These are phyloP conservation scores for Galeopsomyia nigrocyanea DNA, from an alignment of 2,888 invertebrate genomes.

Conservation along the genomic window DNA sequence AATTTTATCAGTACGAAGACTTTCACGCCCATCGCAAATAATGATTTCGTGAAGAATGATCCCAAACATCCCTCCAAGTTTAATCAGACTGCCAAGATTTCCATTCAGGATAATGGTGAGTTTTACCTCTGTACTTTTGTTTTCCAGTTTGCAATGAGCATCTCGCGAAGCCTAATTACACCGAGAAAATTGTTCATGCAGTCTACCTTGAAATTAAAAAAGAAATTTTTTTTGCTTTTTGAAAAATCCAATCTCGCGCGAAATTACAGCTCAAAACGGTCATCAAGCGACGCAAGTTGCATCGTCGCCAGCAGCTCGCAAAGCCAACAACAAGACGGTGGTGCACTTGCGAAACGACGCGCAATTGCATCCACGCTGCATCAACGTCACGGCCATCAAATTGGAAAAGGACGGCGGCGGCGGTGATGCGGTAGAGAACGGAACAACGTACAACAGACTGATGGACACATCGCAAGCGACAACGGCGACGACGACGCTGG, in stretches of 20 bases:
- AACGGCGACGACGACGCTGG: not conserved
- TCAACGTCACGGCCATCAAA: slow-evolving; percentile 39
- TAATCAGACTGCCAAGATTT: slow-evolving; percentile 15
- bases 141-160: too few species aligned
- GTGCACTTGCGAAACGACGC: slow-evolving; percentile 47
- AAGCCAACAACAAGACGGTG: slow-evolving; percentile 50
- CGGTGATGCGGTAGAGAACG: slow-evolving; percentile 13
- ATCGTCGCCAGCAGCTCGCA: slow-evolving; percentile 10
- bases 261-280: not conserved
- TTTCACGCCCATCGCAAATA: slow-evolving; percentile 42
- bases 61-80: slow-evolving; percentile 44
- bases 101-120: slow-evolving; percentile 32
- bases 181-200: too few species aligned
- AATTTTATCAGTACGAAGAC: slow-evolving; percentile 18
- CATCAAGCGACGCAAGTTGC: slow-evolving; percentile 3
- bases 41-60: slow-evolving; percentile 46
- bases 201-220: not conserved
- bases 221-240: too few species aligned
- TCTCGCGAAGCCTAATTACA: too few species aligned
- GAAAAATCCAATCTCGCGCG: not conserved
- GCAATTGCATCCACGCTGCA: slow-evolving; percentile 17
- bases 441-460: not conserved
- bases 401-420: slow-evolving; percentile 25
- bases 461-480: slow-evolving; percentile 17
- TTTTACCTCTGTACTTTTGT: too few species aligned